phyloP scores from a whole-genome alignment of 2,113 vertebrate genomes.

The Plotosus lineatus region DNA sequence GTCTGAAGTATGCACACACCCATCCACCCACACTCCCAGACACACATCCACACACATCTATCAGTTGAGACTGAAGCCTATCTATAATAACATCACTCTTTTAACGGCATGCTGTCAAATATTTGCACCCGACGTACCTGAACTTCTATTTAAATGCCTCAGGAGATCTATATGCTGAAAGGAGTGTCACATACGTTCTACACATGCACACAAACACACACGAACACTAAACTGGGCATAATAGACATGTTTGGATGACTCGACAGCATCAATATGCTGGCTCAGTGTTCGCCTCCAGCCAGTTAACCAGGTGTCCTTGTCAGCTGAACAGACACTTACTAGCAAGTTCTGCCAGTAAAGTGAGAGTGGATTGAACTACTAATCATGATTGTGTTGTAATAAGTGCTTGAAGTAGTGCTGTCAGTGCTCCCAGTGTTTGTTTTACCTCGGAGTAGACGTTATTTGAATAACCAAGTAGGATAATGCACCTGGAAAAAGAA shows the following conservation, averaged over 20 bases:
- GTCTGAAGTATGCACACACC: neutral
- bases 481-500: neutral
- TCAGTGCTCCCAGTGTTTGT: neutral
- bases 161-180: constrained; percentile 20
- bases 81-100: neutral
- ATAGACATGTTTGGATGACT: constrained; percentile 20
- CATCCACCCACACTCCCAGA: neutral
- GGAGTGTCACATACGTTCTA: constrained; percentile 13
- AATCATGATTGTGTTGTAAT: constrained; percentile 5
- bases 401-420: neutral
- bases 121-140: neutral
- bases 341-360: constrained; percentile 17
- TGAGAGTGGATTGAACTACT: neutral
- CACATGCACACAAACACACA: neutral
- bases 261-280: constrained; percentile 42
- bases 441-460: neutral
- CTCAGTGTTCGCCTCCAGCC: constrained; percentile 24
- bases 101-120: constrained; percentile 13
- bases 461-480: neutral
- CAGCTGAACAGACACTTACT: constrained; percentile 21
- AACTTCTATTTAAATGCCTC: constrained; percentile 33
- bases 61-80: neutral
- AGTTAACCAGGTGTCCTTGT: constrained; percentile 42
- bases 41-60: neutral
- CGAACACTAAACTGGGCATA: constrained; percentile 5